Evolutionary conservation across 2,113 vertebrate genomes (phyloP), one percentile per base, ranked within the genome.

Genomic region (Neolamprologus sp.): DNA sequence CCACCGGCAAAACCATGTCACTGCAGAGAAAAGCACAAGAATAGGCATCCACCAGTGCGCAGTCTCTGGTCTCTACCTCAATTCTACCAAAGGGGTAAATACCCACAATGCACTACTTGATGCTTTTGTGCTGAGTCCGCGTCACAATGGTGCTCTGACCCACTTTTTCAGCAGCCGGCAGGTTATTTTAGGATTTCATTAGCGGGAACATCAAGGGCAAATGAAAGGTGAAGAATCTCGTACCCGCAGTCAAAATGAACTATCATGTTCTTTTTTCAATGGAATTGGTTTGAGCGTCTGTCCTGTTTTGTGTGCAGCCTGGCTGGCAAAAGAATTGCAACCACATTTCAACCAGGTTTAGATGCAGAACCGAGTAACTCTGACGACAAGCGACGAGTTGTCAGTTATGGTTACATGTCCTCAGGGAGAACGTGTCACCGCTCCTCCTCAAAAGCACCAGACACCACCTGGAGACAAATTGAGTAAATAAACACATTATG

Each of bases 151-250:
- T 85, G 92, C 85, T 75, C 84, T 95, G 94, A 95, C 95, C 95
- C 91, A 96, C 81, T 96, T 95, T 86, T 81, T 16, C 40, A 63
- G 40, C 51, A 31, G 85, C 21, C 21, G 37, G 90, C 79, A 85
- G 90, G 92, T 93, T 95, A 95, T 96, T 96, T 95, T 94, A 87
- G 88, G 94, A 91, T 85, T 91, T 88, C 88, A 94, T 92, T 91
- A 93, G 47, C 5, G 7, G 79, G 53, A 91, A 58, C 65, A 92
- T 88, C 82, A 75, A 90, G 88, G 93, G 84, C 51, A 82, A 78
- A 87, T 3, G 7, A 80, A 80, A 93, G 90, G 87, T 91, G 85
- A 85, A 53, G 86, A 80, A 83, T 51, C 83, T 86, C 45, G 7
- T 7, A 84, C 37, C 23, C 53, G 9, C 19, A 16, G 49, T 82